Conservation (phyloP, 2,888 invertebrate species). For the Muscina levida region DNA sequence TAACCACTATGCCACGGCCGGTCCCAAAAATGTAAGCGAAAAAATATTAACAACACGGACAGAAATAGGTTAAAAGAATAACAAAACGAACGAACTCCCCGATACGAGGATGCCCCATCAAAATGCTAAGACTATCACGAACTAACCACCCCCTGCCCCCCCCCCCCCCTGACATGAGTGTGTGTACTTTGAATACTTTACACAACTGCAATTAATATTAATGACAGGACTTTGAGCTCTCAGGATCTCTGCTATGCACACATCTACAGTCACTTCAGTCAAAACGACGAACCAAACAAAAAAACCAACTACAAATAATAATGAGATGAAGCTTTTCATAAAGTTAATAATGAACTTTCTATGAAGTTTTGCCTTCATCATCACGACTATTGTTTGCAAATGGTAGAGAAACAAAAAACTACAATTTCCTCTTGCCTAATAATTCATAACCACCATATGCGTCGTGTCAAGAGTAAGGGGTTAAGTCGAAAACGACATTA, state of each 20-base stretch:
- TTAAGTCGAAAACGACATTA: no score
- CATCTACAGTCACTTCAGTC: not conserved
- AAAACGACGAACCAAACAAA: not conserved
- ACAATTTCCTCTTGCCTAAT: no score
- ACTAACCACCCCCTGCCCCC: no score
- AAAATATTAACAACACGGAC: not conserved
- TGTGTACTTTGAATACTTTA: not conserved
- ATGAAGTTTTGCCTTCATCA: conserved; percentile 1
- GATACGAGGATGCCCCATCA: not conserved
- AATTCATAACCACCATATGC: no score
- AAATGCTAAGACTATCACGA: no score
- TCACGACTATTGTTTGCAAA: no score
- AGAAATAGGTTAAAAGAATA: not conserved
- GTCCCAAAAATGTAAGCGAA: not conserved
- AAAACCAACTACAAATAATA: not conserved
- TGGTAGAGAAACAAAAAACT: no score
- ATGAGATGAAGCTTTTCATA: not conserved
- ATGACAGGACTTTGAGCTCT: conserved; percentile 11
- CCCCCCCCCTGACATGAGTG: no score
- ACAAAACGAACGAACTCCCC: not conserved
- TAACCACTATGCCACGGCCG: no score
- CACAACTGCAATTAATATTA: conserved; percentile 16
- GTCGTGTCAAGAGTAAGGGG: no score
- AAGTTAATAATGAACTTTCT: conserved; percentile 19
- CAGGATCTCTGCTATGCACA: not conserved